Evolutionary conservation across 2,797 vertebrate species (phyloP).

Genomic region (Clarias fuscus): DNA sequence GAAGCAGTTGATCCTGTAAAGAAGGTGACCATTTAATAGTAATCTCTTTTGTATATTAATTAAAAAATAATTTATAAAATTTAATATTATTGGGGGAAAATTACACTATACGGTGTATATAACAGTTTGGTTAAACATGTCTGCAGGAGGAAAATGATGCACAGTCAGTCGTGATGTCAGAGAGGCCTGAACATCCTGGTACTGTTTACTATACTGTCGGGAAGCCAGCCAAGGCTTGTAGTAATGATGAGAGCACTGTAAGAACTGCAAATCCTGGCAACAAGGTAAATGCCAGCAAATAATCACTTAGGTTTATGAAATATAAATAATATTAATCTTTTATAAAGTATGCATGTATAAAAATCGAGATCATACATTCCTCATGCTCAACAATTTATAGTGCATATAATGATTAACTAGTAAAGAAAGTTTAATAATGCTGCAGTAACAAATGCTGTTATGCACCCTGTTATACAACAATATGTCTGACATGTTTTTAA

Average conservation of each 20-base stretch:
- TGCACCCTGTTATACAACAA: background rate
- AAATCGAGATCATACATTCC: background rate
- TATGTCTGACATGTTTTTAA: background rate
- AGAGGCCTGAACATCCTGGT: background rate
- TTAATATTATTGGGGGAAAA: background rate
- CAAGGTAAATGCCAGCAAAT: conserved; percentile 6
- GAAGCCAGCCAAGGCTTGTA: background rate
- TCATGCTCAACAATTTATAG: too few relatives aligned
- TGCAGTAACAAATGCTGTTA: background rate
- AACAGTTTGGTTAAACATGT: conserved; percentile 23
- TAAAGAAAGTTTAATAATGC: background rate
- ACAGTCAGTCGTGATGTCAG: background rate
- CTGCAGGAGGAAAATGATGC: background rate
- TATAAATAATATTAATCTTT: background rate
- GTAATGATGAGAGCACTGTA: background rate
- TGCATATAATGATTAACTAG: background rate
- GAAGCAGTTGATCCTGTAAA: background rate
- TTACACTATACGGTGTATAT: background rate
- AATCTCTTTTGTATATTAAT: background rate
- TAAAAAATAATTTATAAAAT: too few relatives aligned
- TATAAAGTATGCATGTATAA: background rate
- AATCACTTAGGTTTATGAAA: background rate
- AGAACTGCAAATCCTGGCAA: background rate
- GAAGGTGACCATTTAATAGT: background rate
- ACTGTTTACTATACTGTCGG: background rate